A percentile compares a stretch with the other conserved stretches of the same genome.
These are phyloP conservation scores for Cyaniris semiargus DNA, from an alignment of 2,888 invertebrate species.

Conservation along the genomic window DNA sequence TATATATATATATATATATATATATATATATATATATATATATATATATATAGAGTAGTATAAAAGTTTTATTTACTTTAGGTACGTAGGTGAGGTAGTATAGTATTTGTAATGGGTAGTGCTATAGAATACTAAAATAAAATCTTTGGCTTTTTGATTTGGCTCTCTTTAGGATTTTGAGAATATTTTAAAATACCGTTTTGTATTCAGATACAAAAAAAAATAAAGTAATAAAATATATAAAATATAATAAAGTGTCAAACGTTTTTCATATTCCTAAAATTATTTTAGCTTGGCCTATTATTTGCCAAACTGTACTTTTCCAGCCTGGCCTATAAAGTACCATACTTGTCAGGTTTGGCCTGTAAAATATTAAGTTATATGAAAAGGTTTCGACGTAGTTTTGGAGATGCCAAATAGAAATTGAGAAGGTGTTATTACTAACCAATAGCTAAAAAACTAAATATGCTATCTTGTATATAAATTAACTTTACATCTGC, in stretches of 20 bases:
- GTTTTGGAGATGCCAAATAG: background rate
- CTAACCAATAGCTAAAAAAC: background rate
- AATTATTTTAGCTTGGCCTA: background rate
- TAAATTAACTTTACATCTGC: background rate
- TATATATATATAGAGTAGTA: too few species aligned
- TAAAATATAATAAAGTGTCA: too few species aligned
- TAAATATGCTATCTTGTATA: background rate
- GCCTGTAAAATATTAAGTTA: background rate
- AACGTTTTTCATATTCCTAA: too few species aligned
- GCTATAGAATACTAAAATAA: background rate
- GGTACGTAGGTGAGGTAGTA: background rate
- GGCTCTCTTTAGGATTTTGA: background rate
- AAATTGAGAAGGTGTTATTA: background rate
- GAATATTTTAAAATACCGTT: background rate
- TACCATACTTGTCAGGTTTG: background rate
- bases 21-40: too few species aligned
- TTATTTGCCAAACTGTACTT: background rate
- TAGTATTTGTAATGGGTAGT: background rate
- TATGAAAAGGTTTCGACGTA: background rate
- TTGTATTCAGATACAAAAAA: too few species aligned
- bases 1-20: too few species aligned
- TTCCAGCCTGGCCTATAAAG: background rate
- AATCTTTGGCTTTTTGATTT: background rate
- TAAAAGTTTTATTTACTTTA: background rate
- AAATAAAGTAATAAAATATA: too few species aligned